A percentile compares a stretch with the other conserved stretches of the same genome.
Evolutionary conservation across 2,888 invertebrate genomes (phyloP).

Genomic region (Ernsta delagoae): DNA sequence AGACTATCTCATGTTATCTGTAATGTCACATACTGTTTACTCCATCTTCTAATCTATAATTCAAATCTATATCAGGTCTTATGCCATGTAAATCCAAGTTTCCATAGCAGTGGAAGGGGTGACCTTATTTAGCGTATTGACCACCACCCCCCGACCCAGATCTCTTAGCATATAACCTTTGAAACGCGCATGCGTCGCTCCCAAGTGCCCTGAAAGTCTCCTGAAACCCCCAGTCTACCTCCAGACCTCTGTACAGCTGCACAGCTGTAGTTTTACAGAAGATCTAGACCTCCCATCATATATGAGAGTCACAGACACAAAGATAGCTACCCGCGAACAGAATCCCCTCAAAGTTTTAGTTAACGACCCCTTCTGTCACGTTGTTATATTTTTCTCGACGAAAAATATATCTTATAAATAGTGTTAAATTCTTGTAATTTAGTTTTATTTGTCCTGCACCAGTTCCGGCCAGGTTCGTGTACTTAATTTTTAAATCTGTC

Average conservation of each 20-base stretch:
- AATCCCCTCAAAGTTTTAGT: constrained; percentile 56
- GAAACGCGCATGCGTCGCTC: constrained; percentile 66
- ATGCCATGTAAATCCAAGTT: not conserved
- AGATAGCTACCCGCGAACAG: constrained; percentile 44
- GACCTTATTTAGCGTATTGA: constrained; percentile 56
- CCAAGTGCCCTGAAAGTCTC: constrained; percentile 49
- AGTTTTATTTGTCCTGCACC: not conserved
- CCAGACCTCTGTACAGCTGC: constrained; percentile 49
- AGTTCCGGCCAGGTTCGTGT: constrained; percentile 27
- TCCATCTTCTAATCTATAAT: constrained; percentile 2
- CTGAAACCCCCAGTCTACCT: constrained; percentile 57
- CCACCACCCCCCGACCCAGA: constrained; percentile 52
- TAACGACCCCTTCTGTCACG: constrained; percentile 65
- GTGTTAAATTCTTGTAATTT: constrained; percentile 51
- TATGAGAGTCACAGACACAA: constrained; percentile 76
- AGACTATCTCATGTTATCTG: no score
- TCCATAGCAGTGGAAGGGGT: constrained; percentile 44
- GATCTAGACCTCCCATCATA: constrained; percentile 53
- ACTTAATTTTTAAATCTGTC: not conserved
- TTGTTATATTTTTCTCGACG: constrained; percentile 75
- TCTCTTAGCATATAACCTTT: constrained; percentile 66
- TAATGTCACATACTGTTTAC: no score
- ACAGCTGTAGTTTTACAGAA: constrained; percentile 45
- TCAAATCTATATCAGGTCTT: constrained; percentile 10
- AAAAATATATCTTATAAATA: constrained; percentile 81